Evolutionary conservation across 2,888 invertebrate genomes (phyloP).

Genomic region (Chrysolina oricalcia): DNA sequence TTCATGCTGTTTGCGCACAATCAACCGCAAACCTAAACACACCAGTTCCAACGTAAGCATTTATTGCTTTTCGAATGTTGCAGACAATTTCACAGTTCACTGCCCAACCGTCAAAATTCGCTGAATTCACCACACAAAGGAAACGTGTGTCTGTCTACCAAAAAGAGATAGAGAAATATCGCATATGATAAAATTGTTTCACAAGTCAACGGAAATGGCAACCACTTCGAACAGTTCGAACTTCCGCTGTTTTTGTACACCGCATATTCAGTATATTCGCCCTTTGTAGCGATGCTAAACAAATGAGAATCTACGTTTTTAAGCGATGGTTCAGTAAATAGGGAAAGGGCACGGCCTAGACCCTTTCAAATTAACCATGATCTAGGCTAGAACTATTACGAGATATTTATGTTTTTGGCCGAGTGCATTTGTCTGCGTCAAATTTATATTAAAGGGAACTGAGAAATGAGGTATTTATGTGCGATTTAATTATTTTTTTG

Average conservation of each 20-base stretch:
- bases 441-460: conserved; percentile 13
- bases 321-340: conserved; percentile 55
- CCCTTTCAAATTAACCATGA: conserved; percentile 35
- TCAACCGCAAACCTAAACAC: too few relatives aligned
- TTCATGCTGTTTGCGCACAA: too few relatives aligned
- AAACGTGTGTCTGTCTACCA: neutral
- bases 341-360: conserved; percentile 41
- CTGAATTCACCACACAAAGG: conserved; percentile 29
- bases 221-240: conserved; percentile 51
- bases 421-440: conserved; percentile 18
- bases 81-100: neutral
- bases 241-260: conserved; percentile 53
- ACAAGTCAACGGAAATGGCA: conserved; percentile 52
- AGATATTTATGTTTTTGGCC: conserved; percentile 8
- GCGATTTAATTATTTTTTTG: conserved; percentile 13
- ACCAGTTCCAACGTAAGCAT: too few relatives aligned
- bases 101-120: conserved; percentile 23
- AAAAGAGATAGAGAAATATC: conserved; percentile 46
- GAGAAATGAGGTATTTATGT: conserved; percentile 1
- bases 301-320: conserved; percentile 47
- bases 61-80: neutral
- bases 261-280: conserved; percentile 35
- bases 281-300: conserved; percentile 37
- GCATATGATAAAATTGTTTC: conserved; percentile 55
- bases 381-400: conserved; percentile 11